These are phyloP conservation scores for Hypomesus transpacificus DNA, from an alignment of 2,113 vertebrate genomes.

Conservation along the genomic window DNA sequence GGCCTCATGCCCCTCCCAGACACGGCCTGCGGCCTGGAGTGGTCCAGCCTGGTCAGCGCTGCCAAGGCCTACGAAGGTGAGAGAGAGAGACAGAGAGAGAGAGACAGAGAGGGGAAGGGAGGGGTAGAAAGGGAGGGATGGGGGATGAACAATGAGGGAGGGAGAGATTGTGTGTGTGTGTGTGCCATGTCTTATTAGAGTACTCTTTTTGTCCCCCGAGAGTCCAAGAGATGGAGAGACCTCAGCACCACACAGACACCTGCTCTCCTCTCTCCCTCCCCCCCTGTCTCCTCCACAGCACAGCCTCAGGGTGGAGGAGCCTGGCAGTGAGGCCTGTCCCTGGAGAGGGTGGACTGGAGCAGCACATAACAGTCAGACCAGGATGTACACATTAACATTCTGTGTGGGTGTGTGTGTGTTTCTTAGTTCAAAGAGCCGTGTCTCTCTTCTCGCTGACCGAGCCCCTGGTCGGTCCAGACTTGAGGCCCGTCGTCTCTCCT, in stretches of 20 bases:
- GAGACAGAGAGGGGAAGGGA: neutral
- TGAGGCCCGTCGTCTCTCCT: constrained; percentile 69
- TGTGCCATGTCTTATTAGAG: no score
- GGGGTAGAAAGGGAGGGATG: neutral
- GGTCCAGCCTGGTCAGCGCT: constrained; percentile 88
- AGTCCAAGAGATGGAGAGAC: no score
- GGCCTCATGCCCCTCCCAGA: constrained; percentile 90
- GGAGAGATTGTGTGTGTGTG: neutral
- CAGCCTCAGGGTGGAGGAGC: no score
- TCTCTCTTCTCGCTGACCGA: constrained; percentile 87
- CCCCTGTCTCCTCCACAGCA: no score
- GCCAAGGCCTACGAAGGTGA: constrained; percentile 90
- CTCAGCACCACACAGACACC: no score
- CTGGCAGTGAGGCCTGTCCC: no score
- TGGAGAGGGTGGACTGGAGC: neutral
- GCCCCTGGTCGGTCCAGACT: constrained; percentile 65
- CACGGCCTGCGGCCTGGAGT: constrained; percentile 83
- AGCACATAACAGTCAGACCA: neutral
- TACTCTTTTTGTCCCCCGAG: no score
- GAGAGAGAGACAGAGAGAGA: neutral
- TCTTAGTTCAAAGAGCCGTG: constrained; percentile 83
- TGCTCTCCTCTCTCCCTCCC: no score
- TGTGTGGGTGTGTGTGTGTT: constrained; percentile 19
- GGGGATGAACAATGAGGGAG: neutral
- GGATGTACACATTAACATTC: neutral